phyloP scores from a whole-genome alignment of 1,140 invertebrate genomes.

The Drosophila miranda region DNA sequence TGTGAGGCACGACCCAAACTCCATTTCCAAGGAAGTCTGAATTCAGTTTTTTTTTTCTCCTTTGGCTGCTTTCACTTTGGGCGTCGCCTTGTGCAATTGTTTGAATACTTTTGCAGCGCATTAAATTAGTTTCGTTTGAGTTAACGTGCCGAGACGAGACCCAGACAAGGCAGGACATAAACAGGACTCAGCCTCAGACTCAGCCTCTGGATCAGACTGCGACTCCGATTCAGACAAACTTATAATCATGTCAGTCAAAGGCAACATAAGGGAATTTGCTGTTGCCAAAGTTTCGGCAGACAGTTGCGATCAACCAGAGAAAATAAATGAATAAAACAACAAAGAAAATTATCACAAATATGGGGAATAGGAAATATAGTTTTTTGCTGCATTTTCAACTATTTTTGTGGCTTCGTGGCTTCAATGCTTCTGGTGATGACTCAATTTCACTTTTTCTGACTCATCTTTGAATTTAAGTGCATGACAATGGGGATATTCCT shows the following conservation, averaged over 20 bases:
- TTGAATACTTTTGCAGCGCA: conserved; percentile 81
- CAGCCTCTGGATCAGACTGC: conserved; percentile 11
- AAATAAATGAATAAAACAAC: conserved; percentile 34
- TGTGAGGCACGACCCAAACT: conserved; percentile 61
- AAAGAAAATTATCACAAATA: conserved; percentile 3
- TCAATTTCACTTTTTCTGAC: too few species aligned
- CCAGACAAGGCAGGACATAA: conserved; percentile 9
- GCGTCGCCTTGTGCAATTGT: conserved; percentile 80
- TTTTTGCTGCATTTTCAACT: too few species aligned
- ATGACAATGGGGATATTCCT: too few species aligned
- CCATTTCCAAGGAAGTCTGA: background rate
- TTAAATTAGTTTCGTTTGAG: conserved; percentile 82
- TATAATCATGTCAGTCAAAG: conserved; percentile 81
- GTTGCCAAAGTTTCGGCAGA: conserved; percentile 49
- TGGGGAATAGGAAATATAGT: too few species aligned
- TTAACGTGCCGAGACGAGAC: conserved; percentile 70
- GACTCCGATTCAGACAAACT: conserved; percentile 61
- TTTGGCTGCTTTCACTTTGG: conserved; percentile 69
- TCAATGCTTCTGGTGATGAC: too few species aligned
- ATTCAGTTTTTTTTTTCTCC: conserved; percentile 38
- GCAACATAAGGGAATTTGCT: conserved; percentile 59
- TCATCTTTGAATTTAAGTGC: too few species aligned
- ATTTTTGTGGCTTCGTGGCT: too few species aligned
- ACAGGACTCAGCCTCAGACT: conserved; percentile 10
- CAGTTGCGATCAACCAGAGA: conserved; percentile 21